Base-by-base conservation (phyloP, 2,797 vertebrate species). In the Pteronotus mesoamericanus region DNA sequence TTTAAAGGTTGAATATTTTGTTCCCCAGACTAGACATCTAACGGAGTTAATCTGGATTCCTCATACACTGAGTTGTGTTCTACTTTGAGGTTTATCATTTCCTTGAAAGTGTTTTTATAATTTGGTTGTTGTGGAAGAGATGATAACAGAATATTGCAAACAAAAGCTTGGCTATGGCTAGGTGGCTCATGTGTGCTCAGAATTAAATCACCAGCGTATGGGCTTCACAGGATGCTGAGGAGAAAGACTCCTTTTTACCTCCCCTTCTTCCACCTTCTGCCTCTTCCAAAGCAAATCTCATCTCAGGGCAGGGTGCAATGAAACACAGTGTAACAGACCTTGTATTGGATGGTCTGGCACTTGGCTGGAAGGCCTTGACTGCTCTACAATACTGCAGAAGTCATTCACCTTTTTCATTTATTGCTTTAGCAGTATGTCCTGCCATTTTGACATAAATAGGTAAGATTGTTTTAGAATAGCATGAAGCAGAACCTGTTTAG, bases 1-100 rank as follows among this genome's bases (percentile, higher is more conserved):
- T 98, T 99, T 98, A 98, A 98, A 99, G 97, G 97, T 98, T 98
- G 98, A 98, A 98, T 98, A 98, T 98, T 98, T 95, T 55, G 74
- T 98, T 97, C 96, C 86, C 97, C 94, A 75, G 95, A 90, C 97
- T 80, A 93, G 91, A 94, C 82, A 97, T 98, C 97, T 98, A 97
- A 97, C 86, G 86, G 97, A 98, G 97, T 98, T 98, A 97, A 92
- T 98, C 89, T 95, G 16, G 57, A 96, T 97, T 97, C 24, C 77
- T 97, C 98, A 98, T 0, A 0, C 97, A 97, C 68, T 89, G 64
- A 48, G 16, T 83, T 93, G 66, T 87, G 64, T 82, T 94, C 88
- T 89, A 66, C 51, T 72, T 89, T 89, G 68, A 57, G 53, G 46
- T 89, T 94, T 82, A 80, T 92, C 24, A 92, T 94, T 96, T 94